A percentile compares a stretch with the other conserved stretches of the same genome.
Conservation (phyloP, 2,888 invertebrate genomes). For the Rhorus exstirpatorius region DNA sequence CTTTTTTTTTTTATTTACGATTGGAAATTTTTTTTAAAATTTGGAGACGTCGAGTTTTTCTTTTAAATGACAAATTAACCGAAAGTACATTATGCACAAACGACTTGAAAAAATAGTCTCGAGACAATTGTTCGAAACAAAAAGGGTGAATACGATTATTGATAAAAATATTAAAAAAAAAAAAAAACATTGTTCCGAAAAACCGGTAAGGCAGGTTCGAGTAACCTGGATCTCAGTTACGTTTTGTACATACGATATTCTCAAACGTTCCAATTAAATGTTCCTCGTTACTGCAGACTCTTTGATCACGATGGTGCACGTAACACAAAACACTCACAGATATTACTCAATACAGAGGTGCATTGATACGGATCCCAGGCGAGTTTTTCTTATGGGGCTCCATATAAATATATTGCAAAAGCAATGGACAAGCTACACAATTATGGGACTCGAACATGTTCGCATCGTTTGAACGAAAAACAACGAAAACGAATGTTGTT, state of each 20-base stretch:
- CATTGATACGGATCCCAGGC: neutral
- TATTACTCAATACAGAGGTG: conserved; percentile 11
- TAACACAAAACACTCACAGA: neutral
- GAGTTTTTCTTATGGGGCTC: neutral
- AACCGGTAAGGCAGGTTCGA: conserved; percentile 30
- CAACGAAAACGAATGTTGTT: neutral
- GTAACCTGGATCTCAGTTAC: neutral
- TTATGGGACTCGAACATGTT: neutral
- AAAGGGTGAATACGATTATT: neutral
- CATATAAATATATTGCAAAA: neutral
- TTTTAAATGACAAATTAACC: neutral
- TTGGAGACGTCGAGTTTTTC: no score
- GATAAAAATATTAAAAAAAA: conserved; percentile 23
- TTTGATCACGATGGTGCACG: neutral
- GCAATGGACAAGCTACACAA: neutral
- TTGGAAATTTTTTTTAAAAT: neutral
- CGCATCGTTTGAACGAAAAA: neutral
- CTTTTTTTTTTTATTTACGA: neutral
- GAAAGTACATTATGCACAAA: neutral
- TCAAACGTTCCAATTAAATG: conserved; percentile 16
- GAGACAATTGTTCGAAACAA: neutral
- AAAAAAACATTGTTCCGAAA: conserved; percentile 28
- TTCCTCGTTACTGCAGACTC: conserved; percentile 21
- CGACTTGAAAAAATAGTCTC: neutral
- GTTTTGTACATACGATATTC: conserved; percentile 33